These are phyloP conservation scores for Drosophila testacea DNA, from an alignment of 2,888 invertebrate species.

Conservation along the genomic window DNA sequence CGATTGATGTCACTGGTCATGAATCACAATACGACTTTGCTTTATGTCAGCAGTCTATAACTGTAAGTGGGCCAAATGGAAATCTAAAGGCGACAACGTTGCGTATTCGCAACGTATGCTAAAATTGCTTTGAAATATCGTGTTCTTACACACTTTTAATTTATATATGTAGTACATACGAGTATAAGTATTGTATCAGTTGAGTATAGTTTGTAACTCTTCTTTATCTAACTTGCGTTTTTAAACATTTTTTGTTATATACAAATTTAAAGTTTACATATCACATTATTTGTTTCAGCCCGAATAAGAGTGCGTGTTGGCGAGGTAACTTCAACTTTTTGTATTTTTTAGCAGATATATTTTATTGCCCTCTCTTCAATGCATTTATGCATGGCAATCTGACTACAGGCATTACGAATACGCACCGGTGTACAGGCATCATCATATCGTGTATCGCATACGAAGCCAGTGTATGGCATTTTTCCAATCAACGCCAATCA, in stretches of 20 bases:
- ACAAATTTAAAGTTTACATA: too few relatives aligned
- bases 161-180: too few relatives aligned
- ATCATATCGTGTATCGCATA: conserved; percentile 14
- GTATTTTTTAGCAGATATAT: background rate
- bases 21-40: conserved; percentile 36
- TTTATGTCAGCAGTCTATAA: conserved; percentile 12
- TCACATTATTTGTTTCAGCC: background rate
- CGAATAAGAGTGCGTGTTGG: background rate
- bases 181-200: too few relatives aligned
- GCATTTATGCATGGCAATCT: conserved; percentile 4
- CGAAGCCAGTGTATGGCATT: conserved; percentile 35
- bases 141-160: conserved; percentile 2
- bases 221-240: too few relatives aligned
- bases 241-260: too few relatives aligned
- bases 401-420: conserved; percentile 44
- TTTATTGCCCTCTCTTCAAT: conserved; percentile 1
- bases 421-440: conserved; percentile 35
- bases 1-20: conserved; percentile 57
- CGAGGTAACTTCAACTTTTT: background rate
- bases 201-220: too few relatives aligned
- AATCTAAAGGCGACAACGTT: conserved; percentile 22
- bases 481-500: conserved; percentile 83
- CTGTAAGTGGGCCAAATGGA: conserved; percentile 19
- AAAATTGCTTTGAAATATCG: background rate
- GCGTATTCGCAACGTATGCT: conserved; percentile 44